Evolutionary conservation across 2,797 vertebrate genomes (phyloP).

Genomic region (Cryptoprocta ferox): DNA sequence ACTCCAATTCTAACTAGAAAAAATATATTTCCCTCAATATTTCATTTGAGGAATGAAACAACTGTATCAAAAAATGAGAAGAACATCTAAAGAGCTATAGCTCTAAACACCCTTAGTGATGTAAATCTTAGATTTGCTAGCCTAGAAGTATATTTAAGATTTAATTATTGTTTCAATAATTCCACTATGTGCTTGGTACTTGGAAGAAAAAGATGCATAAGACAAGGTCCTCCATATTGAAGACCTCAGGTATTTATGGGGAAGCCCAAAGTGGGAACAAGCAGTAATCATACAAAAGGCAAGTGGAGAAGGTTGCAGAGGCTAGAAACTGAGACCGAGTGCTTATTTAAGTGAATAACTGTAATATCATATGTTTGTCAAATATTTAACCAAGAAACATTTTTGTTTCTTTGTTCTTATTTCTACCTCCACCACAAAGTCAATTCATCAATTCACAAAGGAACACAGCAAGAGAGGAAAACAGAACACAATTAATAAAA

Average conservation of each 20-base stretch:
- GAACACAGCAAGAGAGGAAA: neutral
- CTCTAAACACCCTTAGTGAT: neutral
- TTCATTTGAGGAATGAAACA: conserved; percentile 12
- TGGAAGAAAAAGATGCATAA: neutral
- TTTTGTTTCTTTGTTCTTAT: neutral
- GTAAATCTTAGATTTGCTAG: neutral
- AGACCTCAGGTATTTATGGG: neutral
- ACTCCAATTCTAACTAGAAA: conserved; percentile 20
- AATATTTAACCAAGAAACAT: neutral
- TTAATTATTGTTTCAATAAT: neutral
- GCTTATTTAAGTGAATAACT: neutral
- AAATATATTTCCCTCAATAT: neutral
- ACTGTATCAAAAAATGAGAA: neutral
- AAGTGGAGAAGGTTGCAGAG: neutral
- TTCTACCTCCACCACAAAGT: neutral
- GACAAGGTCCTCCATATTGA: neutral
- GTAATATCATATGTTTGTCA: neutral
- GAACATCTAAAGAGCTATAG: neutral
- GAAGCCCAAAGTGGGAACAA: neutral
- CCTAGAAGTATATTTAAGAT: neutral
- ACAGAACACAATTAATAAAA: neutral
- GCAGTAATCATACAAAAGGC: neutral
- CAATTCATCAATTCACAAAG: neutral
- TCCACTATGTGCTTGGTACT: neutral
- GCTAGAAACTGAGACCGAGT: neutral